Evolutionary conservation across 2,888 invertebrate genomes (phyloP), one percentile per base, ranked within the genome.

Genomic region (Oxystoma pomonae): DNA sequence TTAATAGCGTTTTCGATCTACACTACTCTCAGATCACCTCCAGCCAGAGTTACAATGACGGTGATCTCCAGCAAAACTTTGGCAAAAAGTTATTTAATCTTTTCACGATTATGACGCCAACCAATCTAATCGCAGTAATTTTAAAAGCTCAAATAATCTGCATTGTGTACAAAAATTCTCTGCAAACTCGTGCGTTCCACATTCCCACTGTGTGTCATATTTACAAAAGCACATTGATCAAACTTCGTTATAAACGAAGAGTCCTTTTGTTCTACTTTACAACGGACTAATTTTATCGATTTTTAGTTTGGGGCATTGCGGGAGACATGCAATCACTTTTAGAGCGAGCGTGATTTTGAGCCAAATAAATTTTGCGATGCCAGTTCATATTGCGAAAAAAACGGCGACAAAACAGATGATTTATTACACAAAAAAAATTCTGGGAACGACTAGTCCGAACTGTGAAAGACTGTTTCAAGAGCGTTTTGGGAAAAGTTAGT

Each of bases 221-320:
- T 58, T 64, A 60, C 20, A 49, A 52, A 64, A 58, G 35, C 51
- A 60, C 62, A 67, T 67, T 67, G 66, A 67, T 67, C 66, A 67
- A 67, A 67, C 66, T 67, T 67, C 60, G 61, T 64, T 64, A 64
- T 67, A 58, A 18, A 19, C 18, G 20, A 56, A 58, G 22, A 53
- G 53, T 59, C 64, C 60, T 58, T 66, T 35, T 49, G 20, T 20
- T 20, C 19, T 50, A 63, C 60, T 65, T 61, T 58, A 62, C 62
- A 67, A 61, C 60, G 62, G 61, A 60, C 62, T 65, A 61, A 64
- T 61, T 64, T 64, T 64, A 66, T 66, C 64, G 66, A 66, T 66
- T 62, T 62, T 55, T 57, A 50, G 49, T 59, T 50, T 58, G 55
- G 35, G 35, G 5, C 35, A 35, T 22, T 35, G 59, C 58, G 59